These are phyloP conservation scores for Andrena praecox DNA, from an alignment of 2,888 invertebrate genomes.

Conservation along the genomic window DNA sequence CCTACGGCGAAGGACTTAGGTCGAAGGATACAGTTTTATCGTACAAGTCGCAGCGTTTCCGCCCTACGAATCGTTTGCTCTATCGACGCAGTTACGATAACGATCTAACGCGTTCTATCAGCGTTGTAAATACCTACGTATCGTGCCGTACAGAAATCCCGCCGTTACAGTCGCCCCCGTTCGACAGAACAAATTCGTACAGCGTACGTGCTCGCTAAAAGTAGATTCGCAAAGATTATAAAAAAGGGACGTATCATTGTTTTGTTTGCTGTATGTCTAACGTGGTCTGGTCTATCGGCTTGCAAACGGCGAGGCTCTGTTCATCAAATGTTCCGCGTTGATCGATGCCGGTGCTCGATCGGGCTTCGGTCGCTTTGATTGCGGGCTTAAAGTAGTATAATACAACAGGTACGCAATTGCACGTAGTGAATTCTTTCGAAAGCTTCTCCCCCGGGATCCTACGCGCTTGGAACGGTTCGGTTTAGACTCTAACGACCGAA, in stretches of 20 bases:
- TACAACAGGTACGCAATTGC: constrained; percentile 65
- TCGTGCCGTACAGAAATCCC: neutral
- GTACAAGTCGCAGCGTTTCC: neutral
- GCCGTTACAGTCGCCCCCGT: too few relatives aligned
- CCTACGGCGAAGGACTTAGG: constrained; percentile 49
- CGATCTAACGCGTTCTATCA: constrained; percentile 13
- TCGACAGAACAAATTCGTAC: constrained; percentile 9
- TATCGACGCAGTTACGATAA: constrained; percentile 12
- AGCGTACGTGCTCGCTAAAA: constrained; percentile 4
- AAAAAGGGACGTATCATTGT: constrained; percentile 61
- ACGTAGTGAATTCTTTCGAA: constrained; percentile 30
- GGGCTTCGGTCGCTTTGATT: constrained; percentile 62
- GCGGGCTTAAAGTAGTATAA: constrained; percentile 52
- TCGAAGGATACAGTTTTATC: constrained; percentile 34
- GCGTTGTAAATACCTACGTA: neutral
- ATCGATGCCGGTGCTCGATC: constrained; percentile 37
- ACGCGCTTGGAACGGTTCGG: neutral
- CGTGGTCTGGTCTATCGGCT: constrained; percentile 28
- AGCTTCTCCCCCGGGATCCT: constrained; percentile 2
- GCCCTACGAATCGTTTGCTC: constrained; percentile 16
- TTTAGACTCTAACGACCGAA: constrained; percentile 12
- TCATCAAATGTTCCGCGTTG: constrained; percentile 41
- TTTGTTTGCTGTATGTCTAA: neutral
- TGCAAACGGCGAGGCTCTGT: constrained; percentile 55
- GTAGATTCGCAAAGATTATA: constrained; percentile 18